A percentile compares a stretch with the other conserved stretches of the same genome.
Conservation (phyloP, 2,113 vertebrate genomes). For the Gymnocephalus cernua region DNA sequence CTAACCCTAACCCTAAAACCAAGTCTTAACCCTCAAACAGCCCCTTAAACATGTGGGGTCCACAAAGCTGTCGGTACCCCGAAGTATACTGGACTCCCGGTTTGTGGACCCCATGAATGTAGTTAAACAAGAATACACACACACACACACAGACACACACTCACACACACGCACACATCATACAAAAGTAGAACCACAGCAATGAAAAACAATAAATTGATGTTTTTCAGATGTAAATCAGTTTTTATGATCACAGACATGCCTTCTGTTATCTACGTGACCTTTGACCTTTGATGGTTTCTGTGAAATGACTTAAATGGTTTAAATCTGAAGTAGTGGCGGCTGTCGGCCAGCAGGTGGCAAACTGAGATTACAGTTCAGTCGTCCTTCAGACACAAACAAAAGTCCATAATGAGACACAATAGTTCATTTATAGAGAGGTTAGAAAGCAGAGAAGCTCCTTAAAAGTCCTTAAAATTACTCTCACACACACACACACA, state of each 20-base stretch:
- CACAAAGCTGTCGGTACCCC: too few species aligned
- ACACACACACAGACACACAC: too few species aligned
- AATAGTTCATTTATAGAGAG: not conserved
- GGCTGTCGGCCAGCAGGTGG: conserved; percentile 18
- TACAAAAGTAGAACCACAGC: not conserved
- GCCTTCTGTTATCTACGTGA: not conserved
- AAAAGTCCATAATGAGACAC: too few species aligned
- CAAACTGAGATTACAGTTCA: not conserved
- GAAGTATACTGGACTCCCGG: too few species aligned
- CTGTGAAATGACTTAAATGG: conserved; percentile 17
- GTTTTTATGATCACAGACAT: not conserved
- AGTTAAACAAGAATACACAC: too few species aligned
- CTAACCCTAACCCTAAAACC: too few species aligned
- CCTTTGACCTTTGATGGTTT: not conserved
- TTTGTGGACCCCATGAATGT: too few species aligned
- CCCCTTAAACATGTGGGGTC: too few species aligned
- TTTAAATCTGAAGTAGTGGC: not conserved
- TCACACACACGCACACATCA: too few species aligned
- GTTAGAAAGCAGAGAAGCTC: not conserved
- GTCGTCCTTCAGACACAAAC: too few species aligned
- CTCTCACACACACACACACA: too few species aligned
- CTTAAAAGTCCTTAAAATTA: not conserved
- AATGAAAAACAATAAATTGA: not conserved
- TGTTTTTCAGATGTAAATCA: not conserved
- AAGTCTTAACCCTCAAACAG: too few species aligned